Evolutionary conservation across 2,113 vertebrate genomes (phyloP), one percentile per base, ranked within the genome.

Genomic region (Aplodontia rufa): DNA sequence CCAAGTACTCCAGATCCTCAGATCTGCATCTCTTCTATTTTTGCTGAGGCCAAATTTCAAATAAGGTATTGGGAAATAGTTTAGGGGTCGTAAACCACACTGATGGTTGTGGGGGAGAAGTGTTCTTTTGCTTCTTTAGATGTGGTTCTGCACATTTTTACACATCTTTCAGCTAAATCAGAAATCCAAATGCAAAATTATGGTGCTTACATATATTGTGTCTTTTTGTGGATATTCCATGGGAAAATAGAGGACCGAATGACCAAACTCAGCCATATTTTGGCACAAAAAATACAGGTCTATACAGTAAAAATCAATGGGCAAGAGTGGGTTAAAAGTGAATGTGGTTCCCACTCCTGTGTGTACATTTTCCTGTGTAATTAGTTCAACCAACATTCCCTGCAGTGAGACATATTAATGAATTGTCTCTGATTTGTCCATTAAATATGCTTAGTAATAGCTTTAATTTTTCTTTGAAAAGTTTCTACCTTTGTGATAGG

Each of bases 141-240:
- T 94, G 80, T 96, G 37, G 79, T 95, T 89, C 68, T 93, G 97
- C 42, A 90, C 79, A 45, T 96, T 97, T 96, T 96, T 97, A 96
- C 32, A 68, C 32, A 47, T 95, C 82, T 88, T 94, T 96, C 69
- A 42, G 22, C 90, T 96, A 97, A 95, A 97, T 80, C 49, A 95
- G n/a, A 68, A 94, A 97, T 93, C 97, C 95, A 97, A 96, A 96
- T 97, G 88, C 19, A 24, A 94, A 88, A 3, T 35, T 3, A 24
- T 19, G 62, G 45, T 79, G 1, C 66, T 89, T 96, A 32, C 20
- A 40, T 28, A 92, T 22, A 79, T 19, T 8, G 14, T 8, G 20
- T 28, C 12, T 69, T 3, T 98, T 96, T 97, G 55, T 82, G 51
- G 47, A 76, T 0, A 0, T 8, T 88, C 84, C 75, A 40, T 60